phyloP scores from a whole-genome alignment of 2,888 invertebrate species.

The Phaedon cochleariae region DNA sequence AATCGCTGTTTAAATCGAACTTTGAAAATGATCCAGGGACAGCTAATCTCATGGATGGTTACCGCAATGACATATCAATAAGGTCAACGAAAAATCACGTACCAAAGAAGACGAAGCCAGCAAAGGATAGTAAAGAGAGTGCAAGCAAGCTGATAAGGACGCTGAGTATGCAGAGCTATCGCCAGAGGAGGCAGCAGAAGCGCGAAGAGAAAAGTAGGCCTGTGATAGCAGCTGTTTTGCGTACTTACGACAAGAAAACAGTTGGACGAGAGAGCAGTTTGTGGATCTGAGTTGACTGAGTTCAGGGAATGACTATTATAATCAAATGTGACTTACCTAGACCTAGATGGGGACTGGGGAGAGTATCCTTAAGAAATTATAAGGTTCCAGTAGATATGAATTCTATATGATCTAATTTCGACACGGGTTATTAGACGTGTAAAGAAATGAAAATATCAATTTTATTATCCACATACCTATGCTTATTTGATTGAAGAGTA shows the following conservation, averaged over 20 bases:
- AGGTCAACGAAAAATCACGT: constrained; percentile 15
- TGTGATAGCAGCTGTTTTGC: constrained; percentile 50
- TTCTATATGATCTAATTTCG: no score
- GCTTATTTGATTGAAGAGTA: no score
- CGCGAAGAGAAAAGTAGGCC: constrained; percentile 48
- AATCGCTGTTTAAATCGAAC: constrained; percentile 37
- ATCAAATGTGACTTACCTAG: no score
- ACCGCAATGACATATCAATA: not conserved
- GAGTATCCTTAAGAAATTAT: no score
- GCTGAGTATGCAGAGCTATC: constrained; percentile 48
- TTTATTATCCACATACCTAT: no score
- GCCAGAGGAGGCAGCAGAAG: constrained; percentile 43
- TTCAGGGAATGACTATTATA: no score
- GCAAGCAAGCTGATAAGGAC: constrained; percentile 45
- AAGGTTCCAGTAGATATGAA: no score
- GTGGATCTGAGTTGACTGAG: constrained; percentile 20
- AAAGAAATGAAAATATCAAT: no score
- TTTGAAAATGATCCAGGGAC: constrained; percentile 29
- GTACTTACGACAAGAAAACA: constrained; percentile 50
- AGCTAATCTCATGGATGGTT: constrained; percentile 35
- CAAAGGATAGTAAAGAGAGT: constrained; percentile 19
- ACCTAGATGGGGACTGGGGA: no score
- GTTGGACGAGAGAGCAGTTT: constrained; percentile 23
- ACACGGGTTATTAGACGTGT: no score
- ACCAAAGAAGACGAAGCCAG: constrained; percentile 10